These are phyloP conservation scores for Zelostemma sp. DNA, from an alignment of 1,140 invertebrate genomes.

Conservation along the genomic window DNA sequence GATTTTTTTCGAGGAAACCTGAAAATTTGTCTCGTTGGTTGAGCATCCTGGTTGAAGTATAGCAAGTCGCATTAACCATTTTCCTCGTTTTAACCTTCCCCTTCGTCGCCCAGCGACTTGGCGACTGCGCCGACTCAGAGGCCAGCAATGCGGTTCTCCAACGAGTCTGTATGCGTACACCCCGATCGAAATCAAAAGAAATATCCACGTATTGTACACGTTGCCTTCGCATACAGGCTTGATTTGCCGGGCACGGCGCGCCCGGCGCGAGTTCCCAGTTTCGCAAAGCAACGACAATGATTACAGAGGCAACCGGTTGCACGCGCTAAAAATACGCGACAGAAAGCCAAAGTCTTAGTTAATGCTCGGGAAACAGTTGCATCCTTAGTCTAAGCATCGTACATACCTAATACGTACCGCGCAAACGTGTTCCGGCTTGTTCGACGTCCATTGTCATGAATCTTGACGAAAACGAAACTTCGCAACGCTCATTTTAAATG, in stretches of 20 bases:
- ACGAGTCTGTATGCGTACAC: constrained; percentile 48
- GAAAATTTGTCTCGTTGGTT: too few species aligned
- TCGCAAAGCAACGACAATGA: constrained; percentile 69
- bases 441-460: too few species aligned
- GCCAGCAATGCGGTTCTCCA: constrained; percentile 63
- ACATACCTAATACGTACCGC: constrained; percentile 49
- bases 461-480: too few species aligned
- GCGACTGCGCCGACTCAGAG: constrained; percentile 52
- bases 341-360: constrained; percentile 57
- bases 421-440: neutral
- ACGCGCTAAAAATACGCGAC: constrained; percentile 65
- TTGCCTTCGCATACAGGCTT: constrained; percentile 27
- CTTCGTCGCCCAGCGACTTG: constrained; percentile 16
- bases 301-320: constrained; percentile 67
- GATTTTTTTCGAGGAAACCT: too few species aligned
- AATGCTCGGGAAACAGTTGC: constrained; percentile 57
- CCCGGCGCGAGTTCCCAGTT: constrained; percentile 45
- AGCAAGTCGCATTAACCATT: constrained; percentile 1
- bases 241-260: constrained; percentile 13
- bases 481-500: too few species aligned
- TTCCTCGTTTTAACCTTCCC: constrained; percentile 4
- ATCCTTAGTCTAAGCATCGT: constrained; percentile 38
- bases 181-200: constrained; percentile 64
- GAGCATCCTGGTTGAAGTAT: neutral
- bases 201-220: constrained; percentile 51